Base-by-base conservation (phyloP, 2,888 invertebrate species). In the Gymnocheta viridis region DNA sequence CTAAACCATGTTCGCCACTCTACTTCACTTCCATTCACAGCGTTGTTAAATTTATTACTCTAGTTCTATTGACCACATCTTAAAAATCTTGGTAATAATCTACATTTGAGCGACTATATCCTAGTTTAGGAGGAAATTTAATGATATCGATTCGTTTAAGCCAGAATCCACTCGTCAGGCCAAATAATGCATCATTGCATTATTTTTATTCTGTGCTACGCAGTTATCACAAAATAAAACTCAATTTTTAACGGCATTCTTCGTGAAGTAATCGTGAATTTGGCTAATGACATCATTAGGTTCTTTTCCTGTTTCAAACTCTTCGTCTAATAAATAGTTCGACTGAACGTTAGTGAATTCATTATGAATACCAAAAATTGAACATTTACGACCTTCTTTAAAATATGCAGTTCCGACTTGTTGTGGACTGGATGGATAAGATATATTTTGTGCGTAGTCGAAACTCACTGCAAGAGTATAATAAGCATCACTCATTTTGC, bases 341-440 rank as follows among this genome's bases (percentile, higher is more conserved):
- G 41, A 62, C 62, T 62, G 41, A 62, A 62, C 62, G 41, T 62
- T 41, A 62, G 62, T 62, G 41, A 62, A 38, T 62, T 62, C 24
- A 24, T 62, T 62, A 62, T 62, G 62, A 62, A 62, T 62, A 62
- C 24, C 24, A 62, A 62, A 62, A 62, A 22, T 24, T 62, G 17
- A 9, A 60, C 12, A 35, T 35, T 60, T 60, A 60, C 32, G 58
- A 60, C 35, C 58, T 35, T 35, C 58, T 60, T 60, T 60, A 19
- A 60, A 60, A 35, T 35, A 60, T 35, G 58, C 19, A 17, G n/a
- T 19, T 35, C 32, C 32, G 32, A 32, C 35, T 60, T 35, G 12
- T 60, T 60, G 19, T 35, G 17, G 17, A 47, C 44, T 47, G 44
- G 44, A 47, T 47, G 44, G 17, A 47, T 47, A 41, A 41, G 2